phyloP scores from a whole-genome alignment of 2,113 vertebrate genomes.

The Marmota flaviventris region DNA sequence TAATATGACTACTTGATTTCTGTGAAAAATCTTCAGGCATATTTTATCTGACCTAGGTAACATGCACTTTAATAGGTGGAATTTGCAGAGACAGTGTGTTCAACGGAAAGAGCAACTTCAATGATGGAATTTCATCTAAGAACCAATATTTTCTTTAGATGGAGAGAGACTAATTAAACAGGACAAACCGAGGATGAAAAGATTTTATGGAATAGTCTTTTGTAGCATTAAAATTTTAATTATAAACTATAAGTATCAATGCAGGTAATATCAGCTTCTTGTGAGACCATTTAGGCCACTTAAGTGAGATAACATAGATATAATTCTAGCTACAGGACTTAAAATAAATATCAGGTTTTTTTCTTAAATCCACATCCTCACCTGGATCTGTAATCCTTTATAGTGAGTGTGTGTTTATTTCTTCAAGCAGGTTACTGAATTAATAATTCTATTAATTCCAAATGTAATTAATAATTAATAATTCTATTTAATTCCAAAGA shows the following conservation, averaged over 20 bases:
- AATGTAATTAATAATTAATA: too few species aligned
- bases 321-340: not conserved
- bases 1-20: constrained; percentile 18
- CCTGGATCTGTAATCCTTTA: not conserved
- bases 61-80: not conserved
- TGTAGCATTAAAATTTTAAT: not conserved
- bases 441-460: not conserved
- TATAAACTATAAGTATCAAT: not conserved
- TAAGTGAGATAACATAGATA: constrained; percentile 37
- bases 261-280: not conserved
- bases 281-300: not conserved
- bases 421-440: not conserved
- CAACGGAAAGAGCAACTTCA: not conserved
- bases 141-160: constrained; percentile 52
- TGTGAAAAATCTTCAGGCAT: not conserved
- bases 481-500: not conserved
- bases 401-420: not conserved
- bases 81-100: not conserved
- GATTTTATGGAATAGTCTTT: not conserved
- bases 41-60: not conserved
- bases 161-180: not conserved
- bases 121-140: not conserved
- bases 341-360: not conserved
- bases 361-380: not conserved
- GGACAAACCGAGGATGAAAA: not conserved